Evolutionary conservation across 2,888 invertebrate species (phyloP).

Genomic region (Myathropa florea): DNA sequence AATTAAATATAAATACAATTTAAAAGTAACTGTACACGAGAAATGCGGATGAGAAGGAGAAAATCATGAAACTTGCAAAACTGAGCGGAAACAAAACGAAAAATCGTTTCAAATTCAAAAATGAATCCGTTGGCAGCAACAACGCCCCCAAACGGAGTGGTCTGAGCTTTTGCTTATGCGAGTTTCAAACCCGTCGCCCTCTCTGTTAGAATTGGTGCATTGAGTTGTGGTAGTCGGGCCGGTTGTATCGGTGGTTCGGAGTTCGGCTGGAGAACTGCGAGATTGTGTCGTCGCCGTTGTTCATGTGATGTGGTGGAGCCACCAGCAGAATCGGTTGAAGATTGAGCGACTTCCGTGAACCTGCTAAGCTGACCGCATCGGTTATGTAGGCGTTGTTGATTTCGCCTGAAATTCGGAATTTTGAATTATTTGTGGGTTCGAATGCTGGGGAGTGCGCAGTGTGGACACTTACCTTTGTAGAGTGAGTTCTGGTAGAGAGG

Average conservation of each 20-base stretch:
- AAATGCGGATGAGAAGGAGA: neutral
- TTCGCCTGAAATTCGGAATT: constrained; percentile 85
- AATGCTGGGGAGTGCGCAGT: neutral
- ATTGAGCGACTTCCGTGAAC: constrained; percentile 92
- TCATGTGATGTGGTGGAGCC: constrained; percentile 80
- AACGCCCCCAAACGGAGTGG: constrained; percentile 26
- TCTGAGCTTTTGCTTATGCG: constrained; percentile 44
- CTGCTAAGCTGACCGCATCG: constrained; percentile 91
- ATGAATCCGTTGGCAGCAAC: constrained; percentile 47
- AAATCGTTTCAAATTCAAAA: constrained; percentile 60
- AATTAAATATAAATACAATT: constrained; percentile 64
- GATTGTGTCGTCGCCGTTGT: constrained; percentile 86
- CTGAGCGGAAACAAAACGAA: constrained; percentile 7
- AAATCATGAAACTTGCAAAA: constrained; percentile 17
- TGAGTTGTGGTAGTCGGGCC: constrained; percentile 84
- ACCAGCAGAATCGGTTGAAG: constrained; percentile 91
- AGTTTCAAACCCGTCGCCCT: constrained; percentile 58
- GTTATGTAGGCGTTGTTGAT: constrained; percentile 93
- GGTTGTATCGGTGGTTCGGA: constrained; percentile 82
- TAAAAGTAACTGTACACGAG: constrained; percentile 70
- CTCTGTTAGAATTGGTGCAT: constrained; percentile 85
- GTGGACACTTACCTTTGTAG: constrained; percentile 83
- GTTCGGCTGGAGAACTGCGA: constrained; percentile 90
- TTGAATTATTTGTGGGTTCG: neutral
- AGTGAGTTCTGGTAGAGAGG: constrained; percentile 87